Conservation (phyloP, 2,888 invertebrate species). For the Hypselothyrea guttata region DNA sequence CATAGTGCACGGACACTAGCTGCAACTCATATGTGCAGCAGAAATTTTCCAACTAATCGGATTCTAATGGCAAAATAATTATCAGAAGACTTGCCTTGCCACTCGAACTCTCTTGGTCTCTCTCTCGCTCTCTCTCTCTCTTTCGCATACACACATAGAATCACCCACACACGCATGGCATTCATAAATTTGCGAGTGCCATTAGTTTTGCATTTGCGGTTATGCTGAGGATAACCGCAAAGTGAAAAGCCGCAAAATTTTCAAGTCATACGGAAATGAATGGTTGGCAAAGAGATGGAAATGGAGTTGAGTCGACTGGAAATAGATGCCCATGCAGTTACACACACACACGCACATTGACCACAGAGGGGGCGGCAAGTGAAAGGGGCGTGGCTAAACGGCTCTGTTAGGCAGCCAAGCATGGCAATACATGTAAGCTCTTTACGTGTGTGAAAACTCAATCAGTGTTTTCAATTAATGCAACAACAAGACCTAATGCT, state of each 20-base stretch:
- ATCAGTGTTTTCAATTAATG: conserved; percentile 72
- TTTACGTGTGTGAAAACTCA: conserved; percentile 35
- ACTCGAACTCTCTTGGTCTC: conserved; percentile 42
- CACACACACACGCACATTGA: conserved; percentile 13
- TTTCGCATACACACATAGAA: conserved; percentile 10
- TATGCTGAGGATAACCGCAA: conserved; percentile 76
- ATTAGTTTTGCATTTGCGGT: conserved; percentile 82
- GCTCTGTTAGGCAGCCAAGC: conserved; percentile 20
- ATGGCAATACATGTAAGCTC: conserved; percentile 8
- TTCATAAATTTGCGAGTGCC: conserved; percentile 78
- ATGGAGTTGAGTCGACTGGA: conserved; percentile 49
- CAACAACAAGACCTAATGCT: conserved; percentile 38
- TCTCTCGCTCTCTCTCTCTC: not conserved
- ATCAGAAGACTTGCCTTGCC: conserved; percentile 67
- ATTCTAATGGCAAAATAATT: conserved; percentile 82
- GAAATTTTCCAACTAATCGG: conserved; percentile 81
- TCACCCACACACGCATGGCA: conserved; percentile 37
- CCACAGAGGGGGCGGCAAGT: conserved; percentile 45
- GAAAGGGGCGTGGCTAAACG: conserved; percentile 18
- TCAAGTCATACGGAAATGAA: conserved; percentile 79
- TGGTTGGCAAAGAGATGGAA: conserved; percentile 61
- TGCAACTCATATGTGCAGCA: conserved; percentile 31
- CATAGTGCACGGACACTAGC: not conserved
- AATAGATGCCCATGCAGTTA: conserved; percentile 50
- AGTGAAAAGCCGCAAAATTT: conserved; percentile 78